Evolutionary conservation across 2,797 vertebrate genomes (phyloP), one percentile per base, ranked within the genome.

Genomic region (Pangasius krempfi): DNA sequence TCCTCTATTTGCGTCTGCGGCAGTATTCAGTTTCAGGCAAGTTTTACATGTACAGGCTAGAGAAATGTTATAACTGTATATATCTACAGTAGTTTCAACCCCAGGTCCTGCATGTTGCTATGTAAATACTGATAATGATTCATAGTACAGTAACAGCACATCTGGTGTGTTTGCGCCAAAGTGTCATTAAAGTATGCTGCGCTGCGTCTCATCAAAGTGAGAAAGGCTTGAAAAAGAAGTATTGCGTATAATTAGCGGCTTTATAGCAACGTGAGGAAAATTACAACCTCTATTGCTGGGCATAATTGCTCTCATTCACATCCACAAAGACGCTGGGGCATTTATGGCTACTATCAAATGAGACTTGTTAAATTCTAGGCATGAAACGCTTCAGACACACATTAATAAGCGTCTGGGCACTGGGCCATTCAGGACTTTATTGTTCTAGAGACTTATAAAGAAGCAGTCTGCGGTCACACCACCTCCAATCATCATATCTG

Each of bases 401-500:
- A 89, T 93, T 90, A 91, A 93, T 92, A 93, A 93, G 80, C 90
- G 91, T 62, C 64, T 88, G 73, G 90, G 92, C 90, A 84, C 12
- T 16, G 78, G 84, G 92, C 91, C 92, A 92, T 50, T 37, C 66
- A 58, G 84, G 37, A 70, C 89, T 91, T 92, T 56, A 89, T 85
- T 90, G 91, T 80, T 47, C 88, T 90, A 27, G 75, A 76, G 86
- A 12, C 87, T 88, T 62, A 85, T 92, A 91, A 93, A 93, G 68
- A 91, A 87, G 78, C 64, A 56, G 84, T 47, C 14, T 76, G 73
- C 86, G 73, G 84, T 88, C 64, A 72, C 81, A 89, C 86, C 68
- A 82, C 85, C 89, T 91, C 92, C 91, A 94, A 91, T 95, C 93
- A 94, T 95, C 90, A 88, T 50, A 83, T 78, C 87, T 91, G 94